Conservation (phyloP, 2,113 vertebrate genomes). For the Tetrao urogallus region DNA sequence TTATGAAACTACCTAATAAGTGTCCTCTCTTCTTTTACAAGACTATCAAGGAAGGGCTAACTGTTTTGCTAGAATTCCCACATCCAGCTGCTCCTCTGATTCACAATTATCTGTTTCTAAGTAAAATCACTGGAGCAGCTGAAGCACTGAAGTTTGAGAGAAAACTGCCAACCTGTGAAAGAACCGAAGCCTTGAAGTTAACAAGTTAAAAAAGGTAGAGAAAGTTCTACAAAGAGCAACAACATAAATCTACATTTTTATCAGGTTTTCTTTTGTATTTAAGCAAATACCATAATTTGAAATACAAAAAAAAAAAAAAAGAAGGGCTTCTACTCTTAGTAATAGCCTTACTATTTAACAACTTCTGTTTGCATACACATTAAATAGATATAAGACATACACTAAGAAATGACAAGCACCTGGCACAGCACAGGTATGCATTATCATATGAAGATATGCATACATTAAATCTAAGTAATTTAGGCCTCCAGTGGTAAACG, state of each 20-base stretch:
- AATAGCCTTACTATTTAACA: background rate
- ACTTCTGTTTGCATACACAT: background rate
- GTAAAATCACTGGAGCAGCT: background rate
- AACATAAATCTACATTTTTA: background rate
- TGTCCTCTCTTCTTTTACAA: background rate
- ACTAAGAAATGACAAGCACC: background rate
- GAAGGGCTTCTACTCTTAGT: background rate
- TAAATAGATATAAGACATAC: background rate
- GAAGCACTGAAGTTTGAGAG: background rate
- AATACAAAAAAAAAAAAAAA: background rate
- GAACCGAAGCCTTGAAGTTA: background rate
- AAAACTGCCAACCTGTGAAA: background rate
- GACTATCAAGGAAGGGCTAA: background rate
- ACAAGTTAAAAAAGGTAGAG: background rate
- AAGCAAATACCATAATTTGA: background rate
- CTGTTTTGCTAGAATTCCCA: background rate
- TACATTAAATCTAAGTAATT: background rate
- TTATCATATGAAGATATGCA: background rate
- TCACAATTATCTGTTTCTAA: background rate
- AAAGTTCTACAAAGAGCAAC: background rate
- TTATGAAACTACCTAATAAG: background rate
- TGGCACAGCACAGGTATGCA: background rate
- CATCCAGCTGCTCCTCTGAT: background rate
- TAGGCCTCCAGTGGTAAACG: background rate
- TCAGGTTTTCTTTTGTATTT: background rate